Evolutionary conservation across 2,797 vertebrate species (phyloP), one percentile per base, ranked within the genome.

Genomic region (Champsocephalus gunnari): DNA sequence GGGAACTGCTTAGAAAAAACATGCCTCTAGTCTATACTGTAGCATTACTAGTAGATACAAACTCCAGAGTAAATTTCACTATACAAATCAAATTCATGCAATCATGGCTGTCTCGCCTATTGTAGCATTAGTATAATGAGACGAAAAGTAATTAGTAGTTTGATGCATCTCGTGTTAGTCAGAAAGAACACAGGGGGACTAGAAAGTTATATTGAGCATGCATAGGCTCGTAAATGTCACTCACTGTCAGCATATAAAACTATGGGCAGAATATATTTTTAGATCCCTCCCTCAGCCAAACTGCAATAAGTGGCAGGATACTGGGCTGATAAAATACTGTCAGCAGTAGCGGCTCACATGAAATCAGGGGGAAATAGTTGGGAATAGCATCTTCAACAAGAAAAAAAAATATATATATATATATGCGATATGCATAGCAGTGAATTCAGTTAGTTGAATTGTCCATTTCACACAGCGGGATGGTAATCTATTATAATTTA

Each of bases 401-500:
- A 49, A 41, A 24, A 24, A 24, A 19, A 19, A 28, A 28, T 24
- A 24, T 34, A 66, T 1, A 53, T 3, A 44, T 9, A 47, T 4
- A 32, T 24, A 3, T 58, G 24, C 12, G 12, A 0, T 28, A 34
- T 56, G 28, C 10, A 2, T 3, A 47, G 13, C 38, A 48, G 41
- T 44, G n/a, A 59, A 14, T 47, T 49, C 4, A 32, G 0, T 21
- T 9, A 50, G 32, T 48, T 34, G 17, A 14, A 19, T 21, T 7
- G 6, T 38, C 8, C 7, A 1, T 38, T 58, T 12, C 13, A 41
- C 17, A 45, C 48, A 44, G 38, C 13, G 21, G 21, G 45, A 43
- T 11, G 3, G 11, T 28, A 0, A n/a, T 55, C 49, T 12, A 2
- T 41, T 43, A 7, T 10, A 1, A 9, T n/a, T 74, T 73, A 94